These are phyloP conservation scores for Anoplolepis gracilipes DNA, from an alignment of 1,140 invertebrate species.

Conservation along the genomic window DNA sequence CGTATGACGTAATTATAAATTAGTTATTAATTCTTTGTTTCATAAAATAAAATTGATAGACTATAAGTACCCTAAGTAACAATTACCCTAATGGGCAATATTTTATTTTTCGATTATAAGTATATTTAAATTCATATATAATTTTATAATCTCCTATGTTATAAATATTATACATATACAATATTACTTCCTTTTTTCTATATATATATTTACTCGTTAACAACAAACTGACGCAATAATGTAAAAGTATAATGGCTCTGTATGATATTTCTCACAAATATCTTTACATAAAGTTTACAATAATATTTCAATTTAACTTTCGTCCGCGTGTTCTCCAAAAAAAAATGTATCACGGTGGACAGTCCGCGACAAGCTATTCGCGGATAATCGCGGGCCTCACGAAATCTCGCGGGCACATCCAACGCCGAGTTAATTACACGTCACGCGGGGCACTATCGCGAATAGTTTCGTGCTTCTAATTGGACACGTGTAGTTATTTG, in stretches of 20 bases:
- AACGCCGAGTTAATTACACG: slow-evolving; percentile 53
- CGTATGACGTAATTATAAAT: background rate
- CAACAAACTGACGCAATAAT: background rate
- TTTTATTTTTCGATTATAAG: background rate
- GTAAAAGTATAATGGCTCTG: background rate
- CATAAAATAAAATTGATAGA: background rate
- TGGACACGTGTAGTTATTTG: slow-evolving; percentile 82
- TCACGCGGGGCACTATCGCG: slow-evolving; percentile 58
- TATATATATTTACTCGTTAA: background rate
- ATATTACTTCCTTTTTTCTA: background rate
- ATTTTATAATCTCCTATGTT: background rate
- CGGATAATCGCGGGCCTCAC: slow-evolving; percentile 52
- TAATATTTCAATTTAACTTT: slow-evolving; percentile 20
- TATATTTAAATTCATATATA: background rate
- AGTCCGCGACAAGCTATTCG: slow-evolving; percentile 26
- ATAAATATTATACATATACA: background rate
- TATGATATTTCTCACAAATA: background rate
- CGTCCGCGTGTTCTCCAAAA: background rate
- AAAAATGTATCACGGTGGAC: slow-evolving; percentile 11
- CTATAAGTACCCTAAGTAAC: no score
- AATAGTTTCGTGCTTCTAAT: slow-evolving; percentile 81
- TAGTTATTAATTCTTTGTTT: background rate
- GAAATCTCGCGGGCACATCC: slow-evolving; percentile 43
- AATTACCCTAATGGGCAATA: background rate
- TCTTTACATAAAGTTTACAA: background rate